Evolutionary conservation across 2,797 vertebrate species (phyloP).

Genomic region (Gymnodraco acuticeps): DNA sequence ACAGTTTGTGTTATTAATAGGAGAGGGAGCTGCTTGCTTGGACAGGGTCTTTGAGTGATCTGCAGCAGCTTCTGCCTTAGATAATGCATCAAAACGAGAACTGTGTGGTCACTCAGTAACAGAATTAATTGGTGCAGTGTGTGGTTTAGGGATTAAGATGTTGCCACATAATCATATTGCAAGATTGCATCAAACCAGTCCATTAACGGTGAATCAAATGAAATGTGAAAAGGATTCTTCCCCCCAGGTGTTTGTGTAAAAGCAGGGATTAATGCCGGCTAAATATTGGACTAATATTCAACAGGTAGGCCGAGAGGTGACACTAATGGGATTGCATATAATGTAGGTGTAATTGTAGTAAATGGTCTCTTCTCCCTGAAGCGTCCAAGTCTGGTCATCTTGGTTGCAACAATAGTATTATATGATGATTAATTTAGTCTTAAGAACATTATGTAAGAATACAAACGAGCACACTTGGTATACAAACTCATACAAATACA

Average conservation of each 20-base stretch:
- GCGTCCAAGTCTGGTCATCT: background rate
- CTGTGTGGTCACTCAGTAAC: slow-evolving; percentile 14
- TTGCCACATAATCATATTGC: background rate
- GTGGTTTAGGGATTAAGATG: background rate
- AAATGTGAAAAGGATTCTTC: background rate
- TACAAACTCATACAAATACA: background rate
- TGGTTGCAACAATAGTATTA: background rate
- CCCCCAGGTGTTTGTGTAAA: background rate
- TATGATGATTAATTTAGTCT: background rate
- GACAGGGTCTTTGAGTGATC: slow-evolving; percentile 22
- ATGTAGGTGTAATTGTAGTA: background rate
- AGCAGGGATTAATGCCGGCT: background rate
- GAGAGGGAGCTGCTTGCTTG: slow-evolving; percentile 10
- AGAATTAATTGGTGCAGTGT: slow-evolving; percentile 4
- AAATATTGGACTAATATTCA: background rate
- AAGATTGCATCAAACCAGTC: background rate
- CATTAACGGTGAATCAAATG: background rate
- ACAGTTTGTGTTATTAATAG: slow-evolving; percentile 44
- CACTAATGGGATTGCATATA: background rate
- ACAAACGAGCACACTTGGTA: background rate
- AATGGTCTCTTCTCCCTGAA: slow-evolving; percentile 2
- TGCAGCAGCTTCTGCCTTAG: slow-evolving; percentile 17
- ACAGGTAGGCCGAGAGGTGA: background rate
- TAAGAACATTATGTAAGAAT: background rate
- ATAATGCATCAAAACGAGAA: slow-evolving; percentile 21